Evolutionary conservation across 2,888 invertebrate genomes (phyloP).

Genomic region (Steinernema hermaphroditum): DNA sequence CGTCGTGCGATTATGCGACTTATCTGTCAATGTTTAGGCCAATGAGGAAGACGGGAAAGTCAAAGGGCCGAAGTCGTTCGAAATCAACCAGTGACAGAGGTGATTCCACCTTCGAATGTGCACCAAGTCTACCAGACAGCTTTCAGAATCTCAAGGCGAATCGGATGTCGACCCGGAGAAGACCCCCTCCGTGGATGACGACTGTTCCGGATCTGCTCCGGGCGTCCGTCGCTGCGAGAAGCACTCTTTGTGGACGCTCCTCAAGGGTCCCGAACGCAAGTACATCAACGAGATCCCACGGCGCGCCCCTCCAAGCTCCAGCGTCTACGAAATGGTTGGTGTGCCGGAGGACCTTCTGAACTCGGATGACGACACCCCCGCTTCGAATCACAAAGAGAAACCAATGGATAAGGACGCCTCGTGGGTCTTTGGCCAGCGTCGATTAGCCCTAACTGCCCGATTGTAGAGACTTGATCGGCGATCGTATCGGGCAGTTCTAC

Average conservation of each 20-base stretch:
- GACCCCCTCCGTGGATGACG: no score
- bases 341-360: neutral
- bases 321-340: slow-evolving; percentile 16
- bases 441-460: neutral
- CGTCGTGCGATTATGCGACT: no score
- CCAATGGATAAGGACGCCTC: neutral
- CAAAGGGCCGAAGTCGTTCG: no score
- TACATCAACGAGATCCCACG: neutral
- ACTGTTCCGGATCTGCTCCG: neutral
- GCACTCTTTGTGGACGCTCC: neutral
- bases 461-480: neutral
- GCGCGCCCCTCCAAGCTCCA: neutral
- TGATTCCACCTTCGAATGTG: no score
- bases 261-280: slow-evolving; percentile 1
- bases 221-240: neutral
- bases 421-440: neutral
- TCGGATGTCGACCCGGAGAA: no score
- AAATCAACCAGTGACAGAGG: no score
- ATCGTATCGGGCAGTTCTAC: slow-evolving; percentile 7
- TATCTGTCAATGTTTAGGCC: no score
- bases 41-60: no score
- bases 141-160: no score
- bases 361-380: neutral
- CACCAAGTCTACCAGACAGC: no score
- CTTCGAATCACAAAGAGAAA: neutral